Evolutionary conservation across 2,113 vertebrate genomes (phyloP).

Genomic region (Kobus ellipsiprymnus): DNA sequence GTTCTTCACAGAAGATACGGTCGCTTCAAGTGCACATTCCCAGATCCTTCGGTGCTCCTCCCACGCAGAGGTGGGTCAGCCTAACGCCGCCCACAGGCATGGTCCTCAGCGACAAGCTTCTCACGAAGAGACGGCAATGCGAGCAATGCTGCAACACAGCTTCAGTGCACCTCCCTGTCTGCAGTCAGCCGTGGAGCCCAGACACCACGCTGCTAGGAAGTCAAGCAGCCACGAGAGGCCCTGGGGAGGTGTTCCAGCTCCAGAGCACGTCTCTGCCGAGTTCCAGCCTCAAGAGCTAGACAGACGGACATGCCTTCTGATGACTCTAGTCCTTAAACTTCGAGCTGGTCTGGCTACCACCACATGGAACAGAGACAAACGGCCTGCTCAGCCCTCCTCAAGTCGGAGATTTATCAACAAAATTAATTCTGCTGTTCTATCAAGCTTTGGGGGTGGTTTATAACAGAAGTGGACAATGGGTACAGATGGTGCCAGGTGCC

Average conservation of each 20-base stretch:
- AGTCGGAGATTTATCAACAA: not conserved
- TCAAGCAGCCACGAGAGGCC: not conserved
- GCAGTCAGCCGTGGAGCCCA: not conserved
- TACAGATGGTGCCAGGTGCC: not conserved
- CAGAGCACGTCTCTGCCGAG: not conserved
- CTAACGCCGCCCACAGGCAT: not conserved
- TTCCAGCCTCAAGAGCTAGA: not conserved
- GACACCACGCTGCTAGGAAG: not conserved
- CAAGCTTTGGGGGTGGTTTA: not conserved
- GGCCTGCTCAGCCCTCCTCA: not conserved
- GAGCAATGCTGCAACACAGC: not conserved
- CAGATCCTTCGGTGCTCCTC: not conserved
- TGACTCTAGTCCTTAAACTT: not conserved
- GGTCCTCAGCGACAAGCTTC: not conserved
- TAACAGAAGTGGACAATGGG: not conserved
- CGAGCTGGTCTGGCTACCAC: not conserved
- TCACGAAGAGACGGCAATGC: not conserved
- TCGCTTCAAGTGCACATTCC: not conserved
- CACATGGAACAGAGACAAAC: not conserved
- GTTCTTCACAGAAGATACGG: not conserved
- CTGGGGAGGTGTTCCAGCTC: not conserved
- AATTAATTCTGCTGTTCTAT: not conserved
- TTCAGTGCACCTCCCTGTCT: not conserved
- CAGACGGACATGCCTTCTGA: not conserved
- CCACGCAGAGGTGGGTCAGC: not conserved